Evolutionary conservation across 2,888 invertebrate genomes (phyloP).

Genomic region (Pristionchus fissidentatus): DNA sequence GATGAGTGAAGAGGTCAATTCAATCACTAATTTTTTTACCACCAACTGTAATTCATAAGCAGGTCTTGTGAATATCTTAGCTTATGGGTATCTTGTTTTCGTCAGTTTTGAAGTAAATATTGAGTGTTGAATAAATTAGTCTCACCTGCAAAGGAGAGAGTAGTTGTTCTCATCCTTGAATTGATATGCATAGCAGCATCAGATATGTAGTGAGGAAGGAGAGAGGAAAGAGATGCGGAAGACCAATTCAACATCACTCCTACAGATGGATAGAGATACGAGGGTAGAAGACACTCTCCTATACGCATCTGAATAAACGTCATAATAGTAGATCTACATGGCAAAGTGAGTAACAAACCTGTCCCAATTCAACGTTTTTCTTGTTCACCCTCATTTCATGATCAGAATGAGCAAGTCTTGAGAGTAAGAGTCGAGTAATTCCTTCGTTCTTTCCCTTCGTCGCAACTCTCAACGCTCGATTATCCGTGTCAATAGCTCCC

Average conservation of each 20-base stretch:
- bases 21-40: too few species aligned
- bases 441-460: conserved; percentile 39
- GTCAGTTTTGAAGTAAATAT: not conserved
- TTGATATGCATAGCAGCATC: conserved; percentile 88
- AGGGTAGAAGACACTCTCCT: conserved; percentile 64
- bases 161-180: conserved; percentile 82
- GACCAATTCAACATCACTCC: conserved; percentile 92
- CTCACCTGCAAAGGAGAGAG: conserved; percentile 44
- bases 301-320: conserved; percentile 55
- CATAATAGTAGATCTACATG: not conserved
- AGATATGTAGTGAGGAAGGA: conserved; percentile 85
- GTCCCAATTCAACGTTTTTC: conserved; percentile 84
- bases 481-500: conserved; percentile 89
- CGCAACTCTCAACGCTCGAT: conserved; percentile 83
- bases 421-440: conserved; percentile 13
- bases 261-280: conserved; percentile 83
- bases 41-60: too few species aligned
- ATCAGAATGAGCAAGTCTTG: conserved; percentile 81
- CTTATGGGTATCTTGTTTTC: too few species aligned
- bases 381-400: conserved; percentile 93
- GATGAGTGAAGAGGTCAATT: too few species aligned
- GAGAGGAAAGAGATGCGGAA: conserved; percentile 81
- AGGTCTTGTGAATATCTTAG: too few species aligned
- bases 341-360: conserved; percentile 66
- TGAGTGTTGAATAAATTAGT: not conserved